These are phyloP conservation scores for Brenthis hecate DNA, from an alignment of 2,888 invertebrate species.

Conservation along the genomic window DNA sequence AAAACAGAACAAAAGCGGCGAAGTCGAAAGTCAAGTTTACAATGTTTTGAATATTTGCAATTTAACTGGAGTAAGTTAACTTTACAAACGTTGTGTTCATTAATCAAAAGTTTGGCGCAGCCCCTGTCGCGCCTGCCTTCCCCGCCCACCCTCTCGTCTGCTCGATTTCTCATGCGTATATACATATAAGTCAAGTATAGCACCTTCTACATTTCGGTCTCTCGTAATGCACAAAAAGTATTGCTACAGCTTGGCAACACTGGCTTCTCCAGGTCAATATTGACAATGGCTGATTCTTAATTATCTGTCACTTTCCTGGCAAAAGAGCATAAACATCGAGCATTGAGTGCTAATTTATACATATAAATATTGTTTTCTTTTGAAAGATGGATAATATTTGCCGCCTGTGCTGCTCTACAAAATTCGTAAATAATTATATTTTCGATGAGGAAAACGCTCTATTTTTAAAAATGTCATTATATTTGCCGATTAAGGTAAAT, in stretches of 20 bases:
- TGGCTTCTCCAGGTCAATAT: slow-evolving; percentile 58
- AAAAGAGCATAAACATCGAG: slow-evolving; percentile 57
- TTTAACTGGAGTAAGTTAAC: slow-evolving; percentile 73
- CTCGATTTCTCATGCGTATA: slow-evolving; percentile 48
- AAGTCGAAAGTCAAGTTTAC: slow-evolving; percentile 55
- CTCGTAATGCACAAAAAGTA: slow-evolving; percentile 49
- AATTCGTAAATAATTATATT: slow-evolving; percentile 85
- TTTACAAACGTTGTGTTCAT: slow-evolving; percentile 78
- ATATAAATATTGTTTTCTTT: slow-evolving; percentile 40
- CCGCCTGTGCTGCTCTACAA: slow-evolving; percentile 73
- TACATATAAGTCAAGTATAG: slow-evolving; percentile 37
- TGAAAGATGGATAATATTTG: slow-evolving; percentile 72
- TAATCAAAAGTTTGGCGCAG: slow-evolving; percentile 82
- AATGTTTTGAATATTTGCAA: slow-evolving; percentile 72
- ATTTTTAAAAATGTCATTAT: slow-evolving; percentile 86
- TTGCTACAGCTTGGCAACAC: slow-evolving; percentile 57
- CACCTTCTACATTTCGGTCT: slow-evolving; percentile 57
- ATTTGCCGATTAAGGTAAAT: slow-evolving; percentile 88
- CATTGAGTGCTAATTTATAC: slow-evolving; percentile 41
- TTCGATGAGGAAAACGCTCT: slow-evolving; percentile 87
- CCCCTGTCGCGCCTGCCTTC: slow-evolving; percentile 57
- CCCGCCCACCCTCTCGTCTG: slow-evolving; percentile 64
- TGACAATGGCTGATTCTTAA: slow-evolving; percentile 68
- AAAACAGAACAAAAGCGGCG: slow-evolving; percentile 28
- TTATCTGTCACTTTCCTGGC: slow-evolving; percentile 60